Percentiles rank a stretch among this genome's conserved stretches.
These are phyloP conservation scores for Scaptomyza graminum DNA, from an alignment of 1,140 invertebrate genomes.

Conservation along the genomic window DNA sequence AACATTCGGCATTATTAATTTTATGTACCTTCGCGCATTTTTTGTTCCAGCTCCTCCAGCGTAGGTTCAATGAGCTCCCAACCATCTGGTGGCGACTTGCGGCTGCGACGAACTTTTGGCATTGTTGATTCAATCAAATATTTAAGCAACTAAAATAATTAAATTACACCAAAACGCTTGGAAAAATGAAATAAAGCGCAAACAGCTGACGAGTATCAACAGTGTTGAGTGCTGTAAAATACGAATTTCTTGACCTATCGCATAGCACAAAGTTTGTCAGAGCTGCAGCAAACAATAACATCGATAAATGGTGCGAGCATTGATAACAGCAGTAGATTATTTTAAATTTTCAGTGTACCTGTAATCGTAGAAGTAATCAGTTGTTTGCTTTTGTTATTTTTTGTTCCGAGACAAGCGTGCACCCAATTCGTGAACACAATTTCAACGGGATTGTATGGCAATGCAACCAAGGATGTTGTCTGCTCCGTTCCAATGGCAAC, in stretches of 20 bases:
- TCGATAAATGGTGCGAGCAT: slow-evolving; percentile 16
- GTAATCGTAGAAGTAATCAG: slow-evolving; percentile 48
- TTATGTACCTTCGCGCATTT: slow-evolving; percentile 97
- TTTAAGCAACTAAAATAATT: too few species aligned
- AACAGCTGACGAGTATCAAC: slow-evolving; percentile 24
- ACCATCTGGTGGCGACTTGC: slow-evolving; percentile 97
- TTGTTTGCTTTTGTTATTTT: slow-evolving; percentile 56
- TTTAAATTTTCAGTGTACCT: slow-evolving; percentile 44
- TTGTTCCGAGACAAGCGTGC: too few species aligned
- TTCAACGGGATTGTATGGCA: too few species aligned
- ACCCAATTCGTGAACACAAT: too few species aligned
- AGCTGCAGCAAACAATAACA: slow-evolving; percentile 1
- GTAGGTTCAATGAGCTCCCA: slow-evolving; percentile 99
- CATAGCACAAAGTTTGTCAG: slow-evolving; percentile 11
- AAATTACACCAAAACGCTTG: slow-evolving; percentile 13
- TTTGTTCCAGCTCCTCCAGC: slow-evolving; percentile 98
- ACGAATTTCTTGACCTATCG: background rate
- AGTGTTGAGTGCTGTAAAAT: slow-evolving; percentile 20
- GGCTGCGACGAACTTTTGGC: slow-evolving; percentile 97
- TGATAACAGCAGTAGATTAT: slow-evolving; percentile 32
- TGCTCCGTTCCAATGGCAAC: too few species aligned
- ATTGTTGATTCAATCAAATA: slow-evolving; percentile 85
- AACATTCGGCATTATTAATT: slow-evolving; percentile 27
- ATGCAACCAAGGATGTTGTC: too few species aligned
- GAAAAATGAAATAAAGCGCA: slow-evolving; percentile 29